Percentiles rank a stretch among this genome's conserved stretches.
These are phyloP conservation scores for Xylocopa sonorina DNA, from an alignment of 1,140 invertebrate species.

Conservation along the genomic window DNA sequence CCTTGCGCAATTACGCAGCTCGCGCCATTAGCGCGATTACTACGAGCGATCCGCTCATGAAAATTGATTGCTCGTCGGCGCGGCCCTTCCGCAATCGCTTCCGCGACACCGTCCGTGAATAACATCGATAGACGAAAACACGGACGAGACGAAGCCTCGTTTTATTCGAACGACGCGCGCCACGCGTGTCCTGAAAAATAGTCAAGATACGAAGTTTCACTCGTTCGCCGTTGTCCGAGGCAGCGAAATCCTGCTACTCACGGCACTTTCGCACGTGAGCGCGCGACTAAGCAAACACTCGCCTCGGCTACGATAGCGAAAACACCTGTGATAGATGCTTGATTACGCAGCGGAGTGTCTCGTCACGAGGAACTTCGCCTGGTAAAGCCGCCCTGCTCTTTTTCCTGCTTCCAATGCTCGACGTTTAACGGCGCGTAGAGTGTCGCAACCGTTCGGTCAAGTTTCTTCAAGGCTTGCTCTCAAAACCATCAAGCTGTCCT, in stretches of 20 bases:
- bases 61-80: constrained; percentile 21
- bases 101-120: not conserved
- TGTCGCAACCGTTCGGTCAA: constrained; percentile 11
- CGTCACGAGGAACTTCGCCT: constrained; percentile 30
- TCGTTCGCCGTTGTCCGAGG: constrained; percentile 7
- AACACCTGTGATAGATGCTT: constrained; percentile 24
- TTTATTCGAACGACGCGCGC: not conserved
- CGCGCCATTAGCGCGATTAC: constrained; percentile 9
- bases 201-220: constrained; percentile 55
- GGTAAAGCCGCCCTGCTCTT: constrained; percentile 7
- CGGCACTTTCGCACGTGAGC: constrained; percentile 56
- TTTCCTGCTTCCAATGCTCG: no score
- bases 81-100: not conserved
- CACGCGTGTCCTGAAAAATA: constrained; percentile 45
- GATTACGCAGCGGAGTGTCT: constrained; percentile 17
- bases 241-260: constrained; percentile 40
- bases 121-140: not conserved
- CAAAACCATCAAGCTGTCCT: not conserved
- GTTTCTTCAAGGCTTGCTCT: not conserved
- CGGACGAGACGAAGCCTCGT: not conserved
- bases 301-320: constrained; percentile 33
- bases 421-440: not conserved
- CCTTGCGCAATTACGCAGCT: constrained; percentile 15
- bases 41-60: not conserved
- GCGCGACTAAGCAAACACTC: not conserved